Percentiles rank a stretch among this genome's conserved stretches.
Evolutionary conservation across 2,113 vertebrate genomes (phyloP).

Genomic region (Rattus norvegicus): DNA sequence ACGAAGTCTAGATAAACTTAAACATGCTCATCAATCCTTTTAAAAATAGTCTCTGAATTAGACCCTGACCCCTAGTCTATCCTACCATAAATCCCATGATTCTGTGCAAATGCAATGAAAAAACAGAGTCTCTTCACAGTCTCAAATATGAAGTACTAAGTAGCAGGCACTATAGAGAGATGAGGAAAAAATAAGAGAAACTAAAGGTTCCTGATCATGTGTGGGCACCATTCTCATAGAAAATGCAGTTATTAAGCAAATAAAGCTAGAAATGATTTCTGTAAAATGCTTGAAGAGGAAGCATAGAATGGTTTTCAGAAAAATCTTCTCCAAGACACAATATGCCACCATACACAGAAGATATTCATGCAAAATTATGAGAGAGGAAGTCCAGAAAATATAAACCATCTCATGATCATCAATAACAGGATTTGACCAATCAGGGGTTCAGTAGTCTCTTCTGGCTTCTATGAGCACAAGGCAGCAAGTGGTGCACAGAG

Average conservation of each 20-base stretch:
- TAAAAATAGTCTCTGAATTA: neutral
- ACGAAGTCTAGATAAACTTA: neutral
- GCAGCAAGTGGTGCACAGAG: neutral
- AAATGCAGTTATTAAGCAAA: neutral
- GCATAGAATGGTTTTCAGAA: neutral
- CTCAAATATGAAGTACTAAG: neutral
- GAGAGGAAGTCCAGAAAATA: neutral
- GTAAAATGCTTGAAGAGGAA: neutral
- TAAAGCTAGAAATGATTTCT: neutral
- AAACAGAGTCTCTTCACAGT: neutral
- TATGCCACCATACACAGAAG: neutral
- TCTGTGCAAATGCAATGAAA: neutral
- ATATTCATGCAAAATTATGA: neutral
- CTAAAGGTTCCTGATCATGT: too few relatives aligned
- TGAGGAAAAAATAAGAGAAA: neutral
- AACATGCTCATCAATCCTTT: neutral
- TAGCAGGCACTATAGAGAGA: neutral
- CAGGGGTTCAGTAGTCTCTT: too few relatives aligned
- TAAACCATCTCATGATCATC: neutral
- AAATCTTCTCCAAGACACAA: neutral
- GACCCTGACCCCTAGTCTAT: neutral
- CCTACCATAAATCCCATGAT: neutral
- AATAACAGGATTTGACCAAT: neutral
- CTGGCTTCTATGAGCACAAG: neutral
- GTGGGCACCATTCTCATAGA: neutral